A percentile compares a stretch with the other conserved stretches of the same genome.
phyloP scores from a whole-genome alignment of 2,888 invertebrate species.

The Homarus gammarus region DNA sequence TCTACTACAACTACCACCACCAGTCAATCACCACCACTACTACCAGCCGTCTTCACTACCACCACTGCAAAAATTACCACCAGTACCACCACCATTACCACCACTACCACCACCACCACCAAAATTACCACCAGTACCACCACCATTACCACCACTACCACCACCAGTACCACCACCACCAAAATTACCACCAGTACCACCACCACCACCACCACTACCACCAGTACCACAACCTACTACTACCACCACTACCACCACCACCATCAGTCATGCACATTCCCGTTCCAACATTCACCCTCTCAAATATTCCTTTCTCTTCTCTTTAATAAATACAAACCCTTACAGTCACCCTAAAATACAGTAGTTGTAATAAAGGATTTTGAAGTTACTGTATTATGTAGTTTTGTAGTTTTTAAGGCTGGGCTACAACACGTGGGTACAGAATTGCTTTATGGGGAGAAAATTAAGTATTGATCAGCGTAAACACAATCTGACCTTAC shows the following conservation, averaged over 20 bases:
- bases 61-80: too few species aligned
- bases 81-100: background rate
- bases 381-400: too few species aligned
- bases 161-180: background rate
- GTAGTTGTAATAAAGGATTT: too few species aligned
- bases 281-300: too few species aligned
- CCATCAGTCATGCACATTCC: background rate
- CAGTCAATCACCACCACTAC: background rate
- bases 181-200: background rate
- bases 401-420: too few species aligned
- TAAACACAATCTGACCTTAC: too few species aligned
- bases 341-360: too few species aligned
- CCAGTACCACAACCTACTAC: background rate
- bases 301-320: too few species aligned
- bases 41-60: background rate
- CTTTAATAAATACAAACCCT: too few species aligned
- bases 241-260: background rate
- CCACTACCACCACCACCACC: background rate
- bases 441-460: too few species aligned
- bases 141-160: background rate
- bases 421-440: too few species aligned
- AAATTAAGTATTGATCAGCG: too few species aligned
- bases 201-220: background rate
- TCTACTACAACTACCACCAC: background rate
- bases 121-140: background rate